Conservation (phyloP, 2,113 vertebrate genomes). For the Ciconia maguari region DNA sequence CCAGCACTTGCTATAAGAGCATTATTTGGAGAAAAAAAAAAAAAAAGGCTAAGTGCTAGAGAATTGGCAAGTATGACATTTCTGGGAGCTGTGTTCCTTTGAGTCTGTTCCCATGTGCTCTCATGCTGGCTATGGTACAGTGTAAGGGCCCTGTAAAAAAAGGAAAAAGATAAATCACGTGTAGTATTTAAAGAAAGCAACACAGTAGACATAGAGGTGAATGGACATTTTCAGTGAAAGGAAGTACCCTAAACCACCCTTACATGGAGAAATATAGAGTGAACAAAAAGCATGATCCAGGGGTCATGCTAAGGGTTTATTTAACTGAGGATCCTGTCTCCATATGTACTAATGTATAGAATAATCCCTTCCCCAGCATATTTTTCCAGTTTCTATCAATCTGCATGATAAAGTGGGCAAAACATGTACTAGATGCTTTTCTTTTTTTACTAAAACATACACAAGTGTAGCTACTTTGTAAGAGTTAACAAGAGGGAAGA, state of each 20-base stretch:
- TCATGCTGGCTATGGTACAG: not conserved
- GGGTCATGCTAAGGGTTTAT: not conserved
- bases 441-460: not conserved
- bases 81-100: not conserved
- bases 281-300: not conserved
- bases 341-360: not conserved
- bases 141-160: not conserved
- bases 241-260: not conserved
- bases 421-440: not conserved
- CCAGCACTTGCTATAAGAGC: not conserved
- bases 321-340: not conserved
- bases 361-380: not conserved
- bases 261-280: not conserved
- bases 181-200: not conserved
- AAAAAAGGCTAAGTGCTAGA: not conserved
- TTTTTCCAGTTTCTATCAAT: not conserved
- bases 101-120: not conserved
- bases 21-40: not conserved
- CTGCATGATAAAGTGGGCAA: not conserved
- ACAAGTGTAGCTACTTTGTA: not conserved
- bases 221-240: not conserved
- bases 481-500: not conserved
- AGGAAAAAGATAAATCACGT: fast-evolving
- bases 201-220: not conserved
- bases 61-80: not conserved